A percentile compares a stretch with the other conserved stretches of the same genome.
phyloP scores from a whole-genome alignment of 2,797 vertebrate species.

The Mormyrops boulengeri region DNA sequence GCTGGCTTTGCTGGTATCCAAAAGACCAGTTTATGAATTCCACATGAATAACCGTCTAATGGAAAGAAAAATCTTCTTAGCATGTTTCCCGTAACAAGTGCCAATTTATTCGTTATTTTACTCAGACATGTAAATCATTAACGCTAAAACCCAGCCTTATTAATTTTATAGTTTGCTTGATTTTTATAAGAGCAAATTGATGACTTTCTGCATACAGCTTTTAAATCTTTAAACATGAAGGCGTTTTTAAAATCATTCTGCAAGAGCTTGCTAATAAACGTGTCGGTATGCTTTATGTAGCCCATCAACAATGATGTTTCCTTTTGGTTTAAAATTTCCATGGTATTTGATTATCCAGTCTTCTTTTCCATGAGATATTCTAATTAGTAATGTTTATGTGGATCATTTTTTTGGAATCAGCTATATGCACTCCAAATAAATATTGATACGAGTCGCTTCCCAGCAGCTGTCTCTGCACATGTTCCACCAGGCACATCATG shows the following conservation, averaged over 20 bases:
- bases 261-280: neutral
- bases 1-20: neutral
- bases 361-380: neutral
- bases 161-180: neutral
- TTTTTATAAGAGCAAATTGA: neutral
- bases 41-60: neutral
- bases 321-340: neutral
- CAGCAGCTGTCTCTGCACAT: neutral
- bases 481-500: neutral
- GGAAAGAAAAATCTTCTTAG: neutral
- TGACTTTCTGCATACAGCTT: neutral
- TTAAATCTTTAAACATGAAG: neutral
- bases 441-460: neutral
- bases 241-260: neutral
- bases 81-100: neutral
- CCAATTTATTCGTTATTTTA: neutral
- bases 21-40: neutral
- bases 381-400: neutral
- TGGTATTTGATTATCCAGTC: neutral
- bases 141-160: neutral
- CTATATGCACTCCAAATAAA: neutral
- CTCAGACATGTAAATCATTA: neutral
- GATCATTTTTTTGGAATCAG: neutral
- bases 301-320: neutral
- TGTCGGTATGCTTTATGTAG: neutral